phyloP scores from a whole-genome alignment of 2,113 vertebrate species.

The Mus pahari region DNA sequence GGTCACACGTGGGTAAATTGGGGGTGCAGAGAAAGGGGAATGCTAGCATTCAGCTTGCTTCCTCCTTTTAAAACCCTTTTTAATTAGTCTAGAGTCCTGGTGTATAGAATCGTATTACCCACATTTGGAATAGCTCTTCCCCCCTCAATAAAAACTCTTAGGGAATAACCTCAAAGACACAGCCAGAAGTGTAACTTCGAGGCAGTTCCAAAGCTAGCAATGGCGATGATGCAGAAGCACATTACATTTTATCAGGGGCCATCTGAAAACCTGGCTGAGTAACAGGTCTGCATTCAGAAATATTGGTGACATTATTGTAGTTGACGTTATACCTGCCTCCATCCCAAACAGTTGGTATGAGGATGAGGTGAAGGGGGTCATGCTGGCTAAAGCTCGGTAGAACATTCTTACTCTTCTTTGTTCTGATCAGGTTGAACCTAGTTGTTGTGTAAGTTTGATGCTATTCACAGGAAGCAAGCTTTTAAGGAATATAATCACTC shows the following conservation, averaged over 20 bases:
- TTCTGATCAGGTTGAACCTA: no score
- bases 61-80: no score
- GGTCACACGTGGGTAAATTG: no score
- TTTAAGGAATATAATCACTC: not conserved
- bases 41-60: not conserved
- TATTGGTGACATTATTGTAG: not conserved
- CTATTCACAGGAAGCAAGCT: not conserved
- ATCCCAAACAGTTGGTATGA: not conserved
- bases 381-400: not conserved
- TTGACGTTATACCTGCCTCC: not conserved
- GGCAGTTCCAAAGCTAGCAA: not conserved
- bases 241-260: no score
- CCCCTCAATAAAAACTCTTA: not conserved
- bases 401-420: accelerated
- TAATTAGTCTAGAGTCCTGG: not conserved
- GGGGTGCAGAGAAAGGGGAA: not conserved
- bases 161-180: not conserved
- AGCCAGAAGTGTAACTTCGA: not conserved
- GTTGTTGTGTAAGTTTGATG: no score
- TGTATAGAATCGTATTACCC: not conserved
- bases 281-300: not conserved
- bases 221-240: not conserved
- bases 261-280: not conserved
- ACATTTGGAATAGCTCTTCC: not conserved
- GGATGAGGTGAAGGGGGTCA: not conserved